These are phyloP conservation scores for Diploptera punctata DNA, from an alignment of 2,888 invertebrate genomes.

Conservation along the genomic window DNA sequence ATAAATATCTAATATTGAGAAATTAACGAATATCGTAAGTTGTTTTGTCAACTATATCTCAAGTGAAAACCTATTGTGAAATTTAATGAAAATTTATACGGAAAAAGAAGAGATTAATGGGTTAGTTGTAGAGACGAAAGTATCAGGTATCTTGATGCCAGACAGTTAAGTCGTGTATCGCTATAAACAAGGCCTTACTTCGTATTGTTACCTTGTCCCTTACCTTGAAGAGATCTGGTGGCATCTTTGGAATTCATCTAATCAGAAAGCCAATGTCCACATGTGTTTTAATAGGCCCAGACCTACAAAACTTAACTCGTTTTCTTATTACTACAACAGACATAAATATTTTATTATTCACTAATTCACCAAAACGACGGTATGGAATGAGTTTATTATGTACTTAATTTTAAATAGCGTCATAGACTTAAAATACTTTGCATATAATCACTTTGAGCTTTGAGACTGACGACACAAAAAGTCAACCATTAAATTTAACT, in stretches of 20 bases:
- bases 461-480: too few relatives aligned
- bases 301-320: neutral
- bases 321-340: conserved; percentile 3
- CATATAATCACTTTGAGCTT: conserved; percentile 1
- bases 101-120: too few relatives aligned
- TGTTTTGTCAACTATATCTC: too few relatives aligned
- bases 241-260: conserved; percentile 38
- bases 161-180: neutral
- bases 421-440: neutral
- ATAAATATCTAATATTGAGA: too few relatives aligned
- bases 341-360: conserved; percentile 1
- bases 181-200: conserved; percentile 24
- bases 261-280: conserved; percentile 24
- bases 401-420: conserved; percentile 13
- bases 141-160: neutral
- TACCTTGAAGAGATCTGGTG: conserved; percentile 32
- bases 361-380: neutral
- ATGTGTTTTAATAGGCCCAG: conserved; percentile 15
- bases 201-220: conserved; percentile 6
- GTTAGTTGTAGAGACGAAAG: too few relatives aligned
- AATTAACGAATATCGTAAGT: too few relatives aligned
- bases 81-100: too few relatives aligned
- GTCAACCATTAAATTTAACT: too few relatives aligned
- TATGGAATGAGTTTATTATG: neutral
- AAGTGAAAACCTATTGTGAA: too few relatives aligned